Conservation (phyloP, 2,113 vertebrate genomes). For the Centropus unirufus region DNA sequence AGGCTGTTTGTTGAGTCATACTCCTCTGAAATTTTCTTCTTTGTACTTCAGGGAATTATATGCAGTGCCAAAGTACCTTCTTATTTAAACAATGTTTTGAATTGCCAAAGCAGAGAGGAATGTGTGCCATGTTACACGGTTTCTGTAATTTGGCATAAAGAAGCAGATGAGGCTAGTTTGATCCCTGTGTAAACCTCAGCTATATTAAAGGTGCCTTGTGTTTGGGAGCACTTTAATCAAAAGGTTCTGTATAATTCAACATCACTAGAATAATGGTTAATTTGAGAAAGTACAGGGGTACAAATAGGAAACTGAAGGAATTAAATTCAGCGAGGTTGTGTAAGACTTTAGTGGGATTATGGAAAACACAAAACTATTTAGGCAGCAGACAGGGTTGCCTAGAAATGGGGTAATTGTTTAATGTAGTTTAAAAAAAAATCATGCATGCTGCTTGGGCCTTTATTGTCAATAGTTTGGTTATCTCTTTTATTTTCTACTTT, state of each 20-base stretch:
- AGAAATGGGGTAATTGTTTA: conserved; percentile 28
- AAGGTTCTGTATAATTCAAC: conserved; percentile 43
- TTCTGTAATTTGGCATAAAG: background rate
- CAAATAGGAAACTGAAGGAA: conserved; percentile 29
- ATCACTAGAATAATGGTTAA: conserved; percentile 23
- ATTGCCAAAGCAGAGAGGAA: background rate
- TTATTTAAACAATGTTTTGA: conserved; percentile 32
- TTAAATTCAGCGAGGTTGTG: background rate
- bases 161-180: background rate
- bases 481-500: background rate
- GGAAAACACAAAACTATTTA: conserved; percentile 24
- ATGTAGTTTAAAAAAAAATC: background rate
- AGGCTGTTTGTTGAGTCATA: conserved; percentile 36
- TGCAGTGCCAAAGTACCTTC: conserved; percentile 36
- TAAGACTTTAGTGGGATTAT: conserved; percentile 35
- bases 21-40: conserved; percentile 33
- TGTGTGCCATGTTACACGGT: background rate
- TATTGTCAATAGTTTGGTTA: background rate
- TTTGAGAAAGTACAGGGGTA: background rate
- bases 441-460: background rate
- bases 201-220: background rate
- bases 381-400: background rate
- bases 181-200: background rate
- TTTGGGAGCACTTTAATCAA: conserved; percentile 15
- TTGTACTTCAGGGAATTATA: conserved; percentile 41